Conservation (phyloP, 2,888 invertebrate species). For the Yponomeuta malinellus region DNA sequence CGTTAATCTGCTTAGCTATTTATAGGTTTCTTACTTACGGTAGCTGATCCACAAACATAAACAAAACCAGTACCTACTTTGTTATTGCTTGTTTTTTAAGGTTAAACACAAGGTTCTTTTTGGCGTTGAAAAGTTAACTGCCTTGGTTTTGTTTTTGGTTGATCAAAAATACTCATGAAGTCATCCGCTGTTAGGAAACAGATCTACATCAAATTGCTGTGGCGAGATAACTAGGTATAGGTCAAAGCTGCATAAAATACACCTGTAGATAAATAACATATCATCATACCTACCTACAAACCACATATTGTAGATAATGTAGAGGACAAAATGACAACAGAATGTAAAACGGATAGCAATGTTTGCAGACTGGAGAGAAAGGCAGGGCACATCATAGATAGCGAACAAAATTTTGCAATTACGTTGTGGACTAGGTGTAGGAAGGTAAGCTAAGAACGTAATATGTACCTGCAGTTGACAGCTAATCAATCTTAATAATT, state of each 20-base stretch:
- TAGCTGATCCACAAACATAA: too few species aligned
- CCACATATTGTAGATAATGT: not conserved
- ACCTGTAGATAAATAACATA: too few species aligned
- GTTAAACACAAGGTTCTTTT: not conserved
- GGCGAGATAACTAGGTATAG: too few species aligned
- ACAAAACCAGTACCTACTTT: not conserved
- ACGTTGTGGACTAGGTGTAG: not conserved
- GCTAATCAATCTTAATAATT: too few species aligned
- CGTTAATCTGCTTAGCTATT: too few species aligned
- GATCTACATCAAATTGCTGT: too few species aligned
- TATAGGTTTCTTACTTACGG: too few species aligned
- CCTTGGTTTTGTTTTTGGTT: not conserved
- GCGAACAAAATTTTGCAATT: not conserved
- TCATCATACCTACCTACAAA: not conserved
- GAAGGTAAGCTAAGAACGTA: too few species aligned
- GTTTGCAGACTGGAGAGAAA: not conserved
- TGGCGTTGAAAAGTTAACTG: not conserved
- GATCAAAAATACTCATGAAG: not conserved
- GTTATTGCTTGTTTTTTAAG: not conserved
- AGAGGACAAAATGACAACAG: not conserved
- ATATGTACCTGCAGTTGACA: too few species aligned
- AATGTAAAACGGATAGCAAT: not conserved
- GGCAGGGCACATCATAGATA: not conserved
- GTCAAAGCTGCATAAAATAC: too few species aligned
- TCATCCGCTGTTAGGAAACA: not conserved